These are phyloP conservation scores for Pristionchus arcanus DNA, from an alignment of 2,888 invertebrate species.

Conservation along the genomic window DNA sequence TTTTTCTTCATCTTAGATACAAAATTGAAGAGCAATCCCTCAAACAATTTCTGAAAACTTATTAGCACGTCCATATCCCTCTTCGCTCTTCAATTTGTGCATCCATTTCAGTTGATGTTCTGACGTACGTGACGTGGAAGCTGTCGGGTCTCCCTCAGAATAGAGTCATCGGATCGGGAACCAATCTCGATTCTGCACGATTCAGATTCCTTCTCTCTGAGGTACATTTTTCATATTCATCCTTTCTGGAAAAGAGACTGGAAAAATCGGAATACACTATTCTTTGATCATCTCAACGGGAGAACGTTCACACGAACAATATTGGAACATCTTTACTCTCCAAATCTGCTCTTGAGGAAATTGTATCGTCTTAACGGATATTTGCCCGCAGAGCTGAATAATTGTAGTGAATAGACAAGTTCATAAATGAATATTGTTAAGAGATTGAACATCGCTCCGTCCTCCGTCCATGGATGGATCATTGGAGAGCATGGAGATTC, in stretches of 20 bases:
- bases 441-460: conserved; percentile 87
- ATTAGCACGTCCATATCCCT: too few relatives aligned
- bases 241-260: not conserved
- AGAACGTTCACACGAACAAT: not conserved
- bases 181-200: conserved; percentile 93
- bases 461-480: conserved; percentile 92
- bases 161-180: conserved; percentile 92
- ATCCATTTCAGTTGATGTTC: conserved; percentile 86
- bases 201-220: conserved; percentile 92
- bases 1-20: not conserved
- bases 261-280: not conserved
- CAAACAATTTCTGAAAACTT: too few relatives aligned
- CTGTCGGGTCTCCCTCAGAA: conserved; percentile 91
- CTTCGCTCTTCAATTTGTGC: too few relatives aligned
- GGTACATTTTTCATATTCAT: conserved; percentile 79
- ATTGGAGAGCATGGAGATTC: conserved; percentile 96
- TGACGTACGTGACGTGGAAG: conserved; percentile 96
- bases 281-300: not conserved
- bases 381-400: not conserved
- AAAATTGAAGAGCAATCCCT: too few relatives aligned
- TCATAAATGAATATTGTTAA: not conserved
- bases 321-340: not conserved
- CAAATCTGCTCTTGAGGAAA: not conserved
- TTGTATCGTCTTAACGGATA: not conserved
- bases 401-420: not conserved